Evolutionary conservation across 2,888 invertebrate genomes (phyloP).

Genomic region (Melinopterus prodromus): DNA sequence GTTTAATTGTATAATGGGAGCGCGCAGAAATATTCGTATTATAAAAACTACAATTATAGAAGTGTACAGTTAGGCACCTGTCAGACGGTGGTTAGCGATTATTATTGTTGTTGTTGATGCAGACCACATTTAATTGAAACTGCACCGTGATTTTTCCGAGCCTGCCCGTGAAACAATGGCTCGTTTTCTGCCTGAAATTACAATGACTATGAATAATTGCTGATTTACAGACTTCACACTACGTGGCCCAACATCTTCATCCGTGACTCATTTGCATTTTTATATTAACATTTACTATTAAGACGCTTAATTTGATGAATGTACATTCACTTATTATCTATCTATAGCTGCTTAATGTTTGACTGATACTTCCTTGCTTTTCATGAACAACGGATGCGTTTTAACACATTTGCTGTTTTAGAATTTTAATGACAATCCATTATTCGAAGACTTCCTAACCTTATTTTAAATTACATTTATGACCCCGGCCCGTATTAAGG

Average conservation of each 20-base stretch:
- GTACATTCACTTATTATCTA: too few relatives aligned
- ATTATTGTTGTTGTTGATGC: neutral
- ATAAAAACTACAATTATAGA: conserved; percentile 4
- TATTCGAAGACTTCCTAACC: too few relatives aligned
- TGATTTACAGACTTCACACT: neutral
- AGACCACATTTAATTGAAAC: neutral
- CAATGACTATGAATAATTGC: neutral
- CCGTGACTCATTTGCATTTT: neutral
- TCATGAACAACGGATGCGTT: neutral
- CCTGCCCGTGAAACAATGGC: neutral
- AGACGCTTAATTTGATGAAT: neutral
- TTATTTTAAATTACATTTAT: neutral
- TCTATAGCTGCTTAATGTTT: neutral
- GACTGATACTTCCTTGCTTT: neutral
- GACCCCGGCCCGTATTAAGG: neutral
- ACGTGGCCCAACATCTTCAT: neutral
- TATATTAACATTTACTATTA: neutral
- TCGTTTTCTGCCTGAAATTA: neutral
- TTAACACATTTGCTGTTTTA: neutral
- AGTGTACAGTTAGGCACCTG: neutral
- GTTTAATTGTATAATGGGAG: neutral
- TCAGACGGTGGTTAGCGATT: neutral
- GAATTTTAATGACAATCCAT: too few relatives aligned
- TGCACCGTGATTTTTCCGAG: neutral
- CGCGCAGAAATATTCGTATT: neutral